These are phyloP conservation scores for Ormyrus nitidulus DNA, from an alignment of 2,888 invertebrate species.

Conservation along the genomic window DNA sequence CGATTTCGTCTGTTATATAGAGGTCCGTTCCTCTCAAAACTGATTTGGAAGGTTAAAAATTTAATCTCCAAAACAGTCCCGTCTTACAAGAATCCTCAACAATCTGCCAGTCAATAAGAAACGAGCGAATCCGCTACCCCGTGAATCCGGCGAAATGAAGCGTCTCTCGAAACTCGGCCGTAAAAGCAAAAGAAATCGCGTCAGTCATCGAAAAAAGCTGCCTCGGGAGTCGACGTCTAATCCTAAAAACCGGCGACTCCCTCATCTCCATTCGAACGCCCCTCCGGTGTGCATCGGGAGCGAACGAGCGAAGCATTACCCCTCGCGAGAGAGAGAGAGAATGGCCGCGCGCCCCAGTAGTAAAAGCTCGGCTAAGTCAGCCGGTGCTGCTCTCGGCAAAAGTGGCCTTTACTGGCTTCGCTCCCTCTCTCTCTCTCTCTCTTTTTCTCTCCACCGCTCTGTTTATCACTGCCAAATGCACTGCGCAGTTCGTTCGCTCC, in stretches of 20 bases:
- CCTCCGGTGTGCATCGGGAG: slow-evolving; percentile 16
- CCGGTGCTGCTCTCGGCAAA: slow-evolving; percentile 24
- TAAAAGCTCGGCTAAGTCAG: slow-evolving; percentile 45
- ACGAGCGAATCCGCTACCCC: background rate
- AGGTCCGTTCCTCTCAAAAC: too few relatives aligned
- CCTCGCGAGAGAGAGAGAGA: slow-evolving; percentile 1
- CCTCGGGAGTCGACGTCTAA: background rate
- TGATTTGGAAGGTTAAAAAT: too few relatives aligned
- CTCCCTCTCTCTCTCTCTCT: slow-evolving; percentile 13
- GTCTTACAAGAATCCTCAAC: too few relatives aligned
- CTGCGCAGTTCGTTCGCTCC: background rate
- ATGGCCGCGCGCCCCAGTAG: slow-evolving; percentile 20
- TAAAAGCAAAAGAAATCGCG: background rate
- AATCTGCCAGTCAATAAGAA: too few relatives aligned
- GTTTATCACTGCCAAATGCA: background rate
- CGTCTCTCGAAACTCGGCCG: background rate
- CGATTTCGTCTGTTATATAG: too few relatives aligned
- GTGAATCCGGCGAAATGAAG: background rate
- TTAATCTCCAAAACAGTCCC: too few relatives aligned
- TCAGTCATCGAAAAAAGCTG: background rate
- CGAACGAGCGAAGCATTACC: background rate
- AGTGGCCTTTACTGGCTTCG: slow-evolving; percentile 40
- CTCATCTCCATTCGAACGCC: slow-evolving; percentile 41
- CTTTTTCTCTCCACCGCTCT: background rate
- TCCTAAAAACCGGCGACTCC: background rate